phyloP scores from a whole-genome alignment of 2,888 invertebrate species.

The Drosophila colorata region DNA sequence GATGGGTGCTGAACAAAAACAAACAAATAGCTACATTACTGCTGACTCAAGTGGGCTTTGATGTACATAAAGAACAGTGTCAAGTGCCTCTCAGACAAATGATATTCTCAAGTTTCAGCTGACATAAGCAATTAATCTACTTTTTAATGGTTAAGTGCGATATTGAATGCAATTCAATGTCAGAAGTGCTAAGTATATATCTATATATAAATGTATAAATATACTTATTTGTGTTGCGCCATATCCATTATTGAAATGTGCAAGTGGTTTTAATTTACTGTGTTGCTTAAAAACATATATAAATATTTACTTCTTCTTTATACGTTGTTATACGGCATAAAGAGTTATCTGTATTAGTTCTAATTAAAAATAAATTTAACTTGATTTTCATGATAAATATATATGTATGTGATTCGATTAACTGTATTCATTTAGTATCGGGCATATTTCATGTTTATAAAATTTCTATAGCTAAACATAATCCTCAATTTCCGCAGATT shows the following conservation, averaged over 20 bases:
- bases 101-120: slow-evolving; percentile 23
- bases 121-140: slow-evolving; percentile 29
- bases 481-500: slow-evolving; percentile 54
- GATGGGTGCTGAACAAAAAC: slow-evolving; percentile 1
- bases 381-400: slow-evolving; percentile 2
- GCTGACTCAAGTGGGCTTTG: slow-evolving; percentile 23
- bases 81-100: slow-evolving; percentile 33
- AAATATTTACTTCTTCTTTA: too few relatives aligned
- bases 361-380: background rate
- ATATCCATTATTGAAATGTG: background rate
- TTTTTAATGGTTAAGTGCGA: slow-evolving; percentile 9
- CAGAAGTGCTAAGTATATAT: slow-evolving; percentile 1
- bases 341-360: too few relatives aligned
- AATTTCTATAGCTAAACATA: slow-evolving; percentile 33
- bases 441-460: slow-evolving; percentile 12
- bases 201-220: background rate
- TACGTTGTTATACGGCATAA: too few relatives aligned
- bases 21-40: slow-evolving; percentile 16
- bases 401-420: slow-evolving; percentile 8
- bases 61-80: slow-evolving; percentile 20
- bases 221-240: background rate
- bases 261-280: too few relatives aligned
- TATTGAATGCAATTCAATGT: slow-evolving; percentile 15
- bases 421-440: slow-evolving; percentile 18
- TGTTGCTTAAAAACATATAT: background rate